Evolutionary conservation across 2,113 vertebrate genomes (phyloP).

Genomic region (Tringa solitaria): DNA sequence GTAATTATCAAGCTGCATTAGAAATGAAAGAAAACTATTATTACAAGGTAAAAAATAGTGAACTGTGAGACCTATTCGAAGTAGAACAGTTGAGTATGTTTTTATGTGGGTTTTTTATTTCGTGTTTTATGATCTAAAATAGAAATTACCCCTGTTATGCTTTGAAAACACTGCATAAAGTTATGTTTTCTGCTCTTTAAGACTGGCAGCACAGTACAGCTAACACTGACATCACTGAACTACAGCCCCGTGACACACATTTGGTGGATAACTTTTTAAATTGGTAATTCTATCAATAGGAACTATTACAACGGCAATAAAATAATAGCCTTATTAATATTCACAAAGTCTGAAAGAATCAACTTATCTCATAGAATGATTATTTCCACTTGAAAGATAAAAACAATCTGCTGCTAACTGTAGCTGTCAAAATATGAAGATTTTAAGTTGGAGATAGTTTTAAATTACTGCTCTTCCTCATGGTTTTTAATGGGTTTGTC

Average conservation of each 20-base stretch:
- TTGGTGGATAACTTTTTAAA: background rate
- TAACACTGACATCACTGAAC: background rate
- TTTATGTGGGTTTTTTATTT: background rate
- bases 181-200: background rate
- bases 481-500: background rate
- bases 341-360: background rate
- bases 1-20: background rate
- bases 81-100: background rate
- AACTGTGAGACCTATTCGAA: background rate
- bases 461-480: background rate
- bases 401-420: background rate
- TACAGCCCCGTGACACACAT: background rate
- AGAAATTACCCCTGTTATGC: background rate
- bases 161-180: background rate
- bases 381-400: too few species aligned
- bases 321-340: conserved; percentile 28
- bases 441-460: background rate
- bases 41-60: background rate
- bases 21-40: background rate
- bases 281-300: background rate
- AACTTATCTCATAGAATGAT: background rate
- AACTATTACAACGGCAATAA: background rate
- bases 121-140: background rate
- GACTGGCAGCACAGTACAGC: background rate
- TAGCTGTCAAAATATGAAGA: background rate